Evolutionary conservation across 1,140 invertebrate genomes (phyloP).

Genomic region (Drosophila yakuba): DNA sequence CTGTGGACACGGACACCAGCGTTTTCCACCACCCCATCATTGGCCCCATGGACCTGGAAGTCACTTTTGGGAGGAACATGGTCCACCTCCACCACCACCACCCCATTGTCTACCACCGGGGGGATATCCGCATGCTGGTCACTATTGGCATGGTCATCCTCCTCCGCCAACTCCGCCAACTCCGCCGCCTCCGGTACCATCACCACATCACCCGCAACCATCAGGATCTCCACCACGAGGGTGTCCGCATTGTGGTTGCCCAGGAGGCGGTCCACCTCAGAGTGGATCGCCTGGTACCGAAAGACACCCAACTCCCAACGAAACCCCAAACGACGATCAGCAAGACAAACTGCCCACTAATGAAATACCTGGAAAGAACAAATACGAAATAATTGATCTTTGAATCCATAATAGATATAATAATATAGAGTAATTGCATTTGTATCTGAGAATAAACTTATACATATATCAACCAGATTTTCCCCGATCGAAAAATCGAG

Average conservation of each 20-base stretch:
- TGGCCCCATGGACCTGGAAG: background rate
- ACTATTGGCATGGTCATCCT: background rate
- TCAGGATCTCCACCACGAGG: background rate
- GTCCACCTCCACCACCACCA: conserved; percentile 3
- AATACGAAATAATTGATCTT: conserved; percentile 6
- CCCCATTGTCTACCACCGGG: background rate
- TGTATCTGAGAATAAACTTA: too few relatives aligned
- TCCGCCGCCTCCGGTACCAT: too few relatives aligned
- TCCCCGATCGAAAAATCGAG: too few relatives aligned
- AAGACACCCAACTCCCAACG: too few relatives aligned
- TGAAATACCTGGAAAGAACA: background rate
- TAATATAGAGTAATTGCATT: too few relatives aligned
- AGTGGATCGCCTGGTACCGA: background rate
- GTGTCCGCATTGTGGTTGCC: background rate
- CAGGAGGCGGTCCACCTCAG: conserved; percentile 3
- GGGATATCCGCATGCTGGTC: background rate
- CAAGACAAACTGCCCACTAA: too few relatives aligned
- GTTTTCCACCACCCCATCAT: background rate
- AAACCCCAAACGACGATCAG: too few relatives aligned
- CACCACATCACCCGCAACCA: background rate
- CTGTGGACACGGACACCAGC: too few relatives aligned
- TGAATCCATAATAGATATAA: too few relatives aligned
- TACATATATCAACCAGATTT: too few relatives aligned
- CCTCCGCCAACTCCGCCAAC: background rate
- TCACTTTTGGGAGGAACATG: background rate